phyloP scores from a whole-genome alignment of 2,113 vertebrate species.

The Myotis lucifugus region DNA sequence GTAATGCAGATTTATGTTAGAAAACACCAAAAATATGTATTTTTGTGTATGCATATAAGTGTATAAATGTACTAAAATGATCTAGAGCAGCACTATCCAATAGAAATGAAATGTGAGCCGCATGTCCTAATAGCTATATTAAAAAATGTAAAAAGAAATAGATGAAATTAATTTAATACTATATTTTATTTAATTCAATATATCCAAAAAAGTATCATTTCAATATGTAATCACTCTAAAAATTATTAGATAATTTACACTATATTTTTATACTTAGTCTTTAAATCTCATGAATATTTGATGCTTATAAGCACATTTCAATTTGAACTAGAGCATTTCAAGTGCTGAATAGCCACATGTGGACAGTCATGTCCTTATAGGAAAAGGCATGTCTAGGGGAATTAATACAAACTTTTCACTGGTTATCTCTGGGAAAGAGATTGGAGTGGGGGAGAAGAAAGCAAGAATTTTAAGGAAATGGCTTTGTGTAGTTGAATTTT shows the following conservation, averaged over 20 bases:
- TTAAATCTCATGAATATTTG: background rate
- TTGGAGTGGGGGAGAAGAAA: background rate
- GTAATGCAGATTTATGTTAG: conserved; percentile 5
- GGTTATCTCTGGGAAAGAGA: background rate
- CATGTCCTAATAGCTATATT: background rate
- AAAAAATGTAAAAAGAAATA: background rate
- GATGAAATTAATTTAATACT: conserved; percentile 38
- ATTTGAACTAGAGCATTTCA: background rate
- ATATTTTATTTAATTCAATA: conserved; percentile 27
- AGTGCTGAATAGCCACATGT: background rate
- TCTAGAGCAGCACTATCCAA: background rate
- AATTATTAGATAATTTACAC: background rate
- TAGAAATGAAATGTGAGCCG: background rate
- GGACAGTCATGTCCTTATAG: background rate
- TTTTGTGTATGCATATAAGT: background rate
- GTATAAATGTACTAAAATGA: background rate
- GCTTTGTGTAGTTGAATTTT: background rate
- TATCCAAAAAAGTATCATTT: conserved; percentile 7
- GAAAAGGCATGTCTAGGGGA: background rate
- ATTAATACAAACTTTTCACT: background rate
- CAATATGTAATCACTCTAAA: background rate
- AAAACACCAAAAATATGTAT: background rate
- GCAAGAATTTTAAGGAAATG: background rate
- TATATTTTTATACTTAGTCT: background rate
- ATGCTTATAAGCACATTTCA: background rate